Percentiles rank a stretch among this genome's conserved stretches.
phyloP scores from a whole-genome alignment of 2,113 vertebrate species.

The Planiliza haematocheilus region DNA sequence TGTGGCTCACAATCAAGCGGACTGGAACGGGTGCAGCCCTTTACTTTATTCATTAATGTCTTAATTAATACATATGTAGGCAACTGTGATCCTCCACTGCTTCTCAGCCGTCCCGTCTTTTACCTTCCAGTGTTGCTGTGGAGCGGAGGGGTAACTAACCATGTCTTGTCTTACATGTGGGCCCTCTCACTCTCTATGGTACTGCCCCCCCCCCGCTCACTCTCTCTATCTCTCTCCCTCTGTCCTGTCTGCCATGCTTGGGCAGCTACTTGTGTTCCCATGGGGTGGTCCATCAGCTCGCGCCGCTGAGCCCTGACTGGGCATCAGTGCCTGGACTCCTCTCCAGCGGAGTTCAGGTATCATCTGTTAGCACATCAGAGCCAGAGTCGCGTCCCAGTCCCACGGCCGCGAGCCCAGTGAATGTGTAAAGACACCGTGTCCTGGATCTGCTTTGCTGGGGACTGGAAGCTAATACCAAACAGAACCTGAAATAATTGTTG shows the following conservation, averaged over 20 bases:
- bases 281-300: slow-evolving; percentile 61
- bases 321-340: slow-evolving; percentile 57
- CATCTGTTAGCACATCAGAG: slow-evolving; percentile 67
- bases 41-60: no score
- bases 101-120: slow-evolving; percentile 5
- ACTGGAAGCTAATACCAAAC: background rate
- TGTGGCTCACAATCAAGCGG: no score
- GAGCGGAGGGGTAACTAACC: slow-evolving; percentile 52
- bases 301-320: slow-evolving; percentile 61
- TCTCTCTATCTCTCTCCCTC: slow-evolving; percentile 3
- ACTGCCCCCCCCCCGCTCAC: slow-evolving; percentile 18
- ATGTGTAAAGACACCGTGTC: slow-evolving; percentile 17
- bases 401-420: slow-evolving; percentile 29
- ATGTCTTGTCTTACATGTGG: slow-evolving; percentile 54
- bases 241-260: slow-evolving; percentile 57
- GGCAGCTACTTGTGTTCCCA: slow-evolving; percentile 55
- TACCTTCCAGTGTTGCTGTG: slow-evolving; percentile 31
- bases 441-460: slow-evolving; percentile 32
- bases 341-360: slow-evolving; percentile 61
- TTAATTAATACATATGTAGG: no score
- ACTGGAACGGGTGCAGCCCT: no score
- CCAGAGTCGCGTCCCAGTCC: slow-evolving; percentile 13
- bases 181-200: slow-evolving; percentile 20
- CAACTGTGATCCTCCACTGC: no score
- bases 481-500: background rate